Evolutionary conservation across 2,888 invertebrate species (phyloP), one percentile per base, ranked within the genome.

Genomic region (Cerastis rubricosa): DNA sequence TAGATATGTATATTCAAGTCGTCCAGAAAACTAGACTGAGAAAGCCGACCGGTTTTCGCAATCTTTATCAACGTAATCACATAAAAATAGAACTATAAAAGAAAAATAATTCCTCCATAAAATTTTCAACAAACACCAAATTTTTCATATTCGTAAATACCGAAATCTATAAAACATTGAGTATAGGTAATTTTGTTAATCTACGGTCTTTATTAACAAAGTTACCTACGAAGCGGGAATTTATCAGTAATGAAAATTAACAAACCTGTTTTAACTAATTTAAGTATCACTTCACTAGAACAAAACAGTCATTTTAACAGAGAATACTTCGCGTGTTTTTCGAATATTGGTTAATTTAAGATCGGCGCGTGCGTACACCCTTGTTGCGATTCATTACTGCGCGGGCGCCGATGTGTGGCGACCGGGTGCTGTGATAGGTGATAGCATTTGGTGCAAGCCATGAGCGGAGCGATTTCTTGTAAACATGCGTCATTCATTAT

Each of bases 301-400:
- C 69, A 63, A 19, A 51, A 67, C 64, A 68, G 63, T 59, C 69
- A 81, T 86, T 78, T 71, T 35, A 67, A 72, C 40, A n/a, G 40
- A 71, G 45, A 59, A 78, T 73, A 65, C 29, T 72, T 80, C 68
- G 71, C 78, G 81, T 65, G 59, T 75, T 63, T 64, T 76, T 67
- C 59, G n/a, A 65, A 67, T 69, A 54, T 19, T n/a, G 43, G 43
- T 66, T 73, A 57, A 54, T 72, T 22, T 65, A 78, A 67, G 40
- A 45, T 57, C 25, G 35, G 65, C 54, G 76, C 88, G 87, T 87
- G 87, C 83, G 78, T 45, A 64, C 76, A 51, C 78, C 71, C 85
- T 69, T 66, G 75, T 64, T 49, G 73, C 68, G 80, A 63, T 84
- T 75, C 78, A 79, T 72, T 59, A 88, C 88, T 87, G 88, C 83